Percentiles rank a stretch among this genome's conserved stretches.
These are phyloP conservation scores for Tuta absoluta DNA, from an alignment of 2,888 invertebrate genomes.

Conservation along the genomic window DNA sequence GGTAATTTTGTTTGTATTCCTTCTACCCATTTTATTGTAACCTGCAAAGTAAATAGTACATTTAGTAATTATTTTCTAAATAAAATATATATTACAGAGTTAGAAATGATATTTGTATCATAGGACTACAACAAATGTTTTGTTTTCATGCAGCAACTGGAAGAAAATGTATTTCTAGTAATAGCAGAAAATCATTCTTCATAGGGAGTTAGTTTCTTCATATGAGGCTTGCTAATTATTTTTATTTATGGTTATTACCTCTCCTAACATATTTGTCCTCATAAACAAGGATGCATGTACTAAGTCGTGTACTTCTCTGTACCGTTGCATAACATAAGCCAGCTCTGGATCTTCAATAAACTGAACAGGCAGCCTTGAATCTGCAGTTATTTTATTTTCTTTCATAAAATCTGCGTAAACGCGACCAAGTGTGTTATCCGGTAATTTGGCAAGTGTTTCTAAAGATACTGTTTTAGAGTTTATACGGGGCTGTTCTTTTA, in stretches of 20 bases:
- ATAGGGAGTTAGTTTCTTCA: no score
- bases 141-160: no score
- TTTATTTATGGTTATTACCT: conserved; percentile 72
- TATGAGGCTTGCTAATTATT: no score
- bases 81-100: no score
- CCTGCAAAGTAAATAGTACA: conserved; percentile 74
- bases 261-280: conserved; percentile 95
- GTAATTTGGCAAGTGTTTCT: conserved; percentile 84
- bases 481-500: conserved; percentile 91
- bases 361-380: conserved; percentile 93
- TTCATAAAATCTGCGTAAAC: conserved; percentile 92
- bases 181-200: no score
- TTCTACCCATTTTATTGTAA: conserved; percentile 98
- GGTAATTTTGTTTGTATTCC: conserved; percentile 96
- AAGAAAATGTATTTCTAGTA: no score
- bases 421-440: conserved; percentile 91
- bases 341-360: conserved; percentile 94
- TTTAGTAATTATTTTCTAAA: neutral
- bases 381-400: conserved; percentile 94
- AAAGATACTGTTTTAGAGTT: conserved; percentile 91
- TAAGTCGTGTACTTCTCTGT: conserved; percentile 98
- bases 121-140: no score
- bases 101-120: no score
- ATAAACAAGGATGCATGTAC: conserved; percentile 94
- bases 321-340: conserved; percentile 98